phyloP scores from a whole-genome alignment of 2,888 invertebrate genomes.

The Brachyptera putata region DNA sequence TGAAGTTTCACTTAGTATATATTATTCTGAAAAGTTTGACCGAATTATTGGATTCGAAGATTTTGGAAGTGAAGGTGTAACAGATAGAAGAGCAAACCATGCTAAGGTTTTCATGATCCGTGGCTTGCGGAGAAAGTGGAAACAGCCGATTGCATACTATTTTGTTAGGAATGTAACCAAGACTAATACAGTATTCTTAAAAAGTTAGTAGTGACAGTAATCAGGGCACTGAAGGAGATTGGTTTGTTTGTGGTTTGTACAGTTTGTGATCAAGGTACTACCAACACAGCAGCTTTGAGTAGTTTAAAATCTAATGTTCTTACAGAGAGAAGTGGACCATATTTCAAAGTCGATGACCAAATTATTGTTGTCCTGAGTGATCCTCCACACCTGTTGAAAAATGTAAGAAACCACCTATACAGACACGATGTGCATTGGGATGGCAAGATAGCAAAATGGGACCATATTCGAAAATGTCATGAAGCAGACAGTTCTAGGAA shows the following conservation, averaged over 20 bases:
- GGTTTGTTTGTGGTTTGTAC: slow-evolving; percentile 23
- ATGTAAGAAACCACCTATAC: slow-evolving; percentile 18
- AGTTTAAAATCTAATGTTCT: not conserved
- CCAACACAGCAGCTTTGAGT: slow-evolving; percentile 1
- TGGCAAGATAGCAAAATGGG: too few species aligned
- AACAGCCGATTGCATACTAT: slow-evolving; percentile 24
- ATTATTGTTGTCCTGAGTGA: slow-evolving; percentile 25
- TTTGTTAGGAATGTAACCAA: slow-evolving; percentile 24
- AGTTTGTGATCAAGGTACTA: slow-evolving; percentile 27
- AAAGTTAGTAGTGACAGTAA: slow-evolving; percentile 20
- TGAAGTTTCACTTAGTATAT: slow-evolving; percentile 21
- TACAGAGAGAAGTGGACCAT: not conserved
- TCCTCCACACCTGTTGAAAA: slow-evolving; percentile 24
- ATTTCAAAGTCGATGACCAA: slow-evolving; percentile 5
- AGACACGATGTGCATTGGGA: not conserved
- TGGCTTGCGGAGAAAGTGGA: slow-evolving; percentile 23
- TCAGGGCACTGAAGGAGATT: slow-evolving; percentile 20
- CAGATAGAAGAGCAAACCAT: slow-evolving; percentile 24
- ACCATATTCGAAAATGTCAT: too few species aligned
- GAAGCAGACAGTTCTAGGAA: too few species aligned
- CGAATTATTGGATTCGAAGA: slow-evolving; percentile 26
- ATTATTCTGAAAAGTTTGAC: slow-evolving; percentile 5
- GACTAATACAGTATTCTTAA: slow-evolving; percentile 5
- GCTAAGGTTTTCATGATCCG: slow-evolving; percentile 29
- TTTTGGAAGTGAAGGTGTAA: slow-evolving; percentile 18